Base-by-base conservation (phyloP, 37 sponge, comb jelly and placozoan species). In the Amphimedon queenslandica region DNA sequence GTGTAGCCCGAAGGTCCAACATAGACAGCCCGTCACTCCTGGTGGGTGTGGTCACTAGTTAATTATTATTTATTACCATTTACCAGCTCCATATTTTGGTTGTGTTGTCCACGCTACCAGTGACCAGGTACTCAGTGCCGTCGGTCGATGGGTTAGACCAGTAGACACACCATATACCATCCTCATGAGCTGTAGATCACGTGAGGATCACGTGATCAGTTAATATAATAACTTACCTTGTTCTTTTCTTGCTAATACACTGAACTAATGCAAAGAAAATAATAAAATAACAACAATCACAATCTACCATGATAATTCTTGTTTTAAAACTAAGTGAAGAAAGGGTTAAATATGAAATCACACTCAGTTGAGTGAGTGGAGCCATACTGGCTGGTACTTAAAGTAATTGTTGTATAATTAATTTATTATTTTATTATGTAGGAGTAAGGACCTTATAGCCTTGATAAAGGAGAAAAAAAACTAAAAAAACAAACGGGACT, bases 11-110 rank as follows among this genome's bases (percentile, higher is more conserved):
- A 58, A 69, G 80, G 0, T 77, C 87, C 67, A 97, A 47, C 8
- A 29, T 32, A 1, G 69, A 65, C 0, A 60, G 42, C 58, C 76
- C 64, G 25, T 91, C 80, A 61, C 86, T 81, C 89, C 96, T 93
- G 58, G 13, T 18, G 13, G n/a, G n/a, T n/a, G n/a, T n/a, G n/a
- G n/a, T n/a, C 8, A 13, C 53, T 47, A 47, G 53, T 18, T 47
- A 47, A 47, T 47, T 47, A 47, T 47, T 47, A 47, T 13, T 18
- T 47, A 8, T 32, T 8, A 10, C 25, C 29, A 53, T 88, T 57
- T 60, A 89, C 96, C 96, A 98, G 3, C 57, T 82, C 91, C 94
- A 98, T 37, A 80, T 84, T 64, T 91, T 91, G 43, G 94, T 95
- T 18, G 85, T 68, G 42, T 83, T 92, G 57, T 98, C 99, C 24